These are phyloP conservation scores for Octonoba sinensis DNA, from an alignment of 2,888 invertebrate genomes.

Conservation along the genomic window DNA sequence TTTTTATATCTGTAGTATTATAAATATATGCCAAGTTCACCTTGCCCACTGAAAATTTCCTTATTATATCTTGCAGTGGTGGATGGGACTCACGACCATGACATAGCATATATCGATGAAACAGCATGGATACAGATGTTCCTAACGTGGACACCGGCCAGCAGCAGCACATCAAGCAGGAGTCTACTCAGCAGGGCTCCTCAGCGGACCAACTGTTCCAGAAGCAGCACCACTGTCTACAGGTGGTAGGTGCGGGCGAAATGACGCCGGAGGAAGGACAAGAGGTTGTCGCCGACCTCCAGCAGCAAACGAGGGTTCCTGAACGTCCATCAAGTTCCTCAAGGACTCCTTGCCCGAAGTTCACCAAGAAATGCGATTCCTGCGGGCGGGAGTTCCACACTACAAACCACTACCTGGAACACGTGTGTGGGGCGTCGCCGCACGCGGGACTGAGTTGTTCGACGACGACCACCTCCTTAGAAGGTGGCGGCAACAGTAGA, in stretches of 20 bases:
- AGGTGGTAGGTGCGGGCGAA: slow-evolving; percentile 19
- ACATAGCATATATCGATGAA: slow-evolving; percentile 59
- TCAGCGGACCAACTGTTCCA: slow-evolving; percentile 45
- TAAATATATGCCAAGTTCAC: too few species aligned
- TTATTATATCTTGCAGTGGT: slow-evolving; percentile 47
- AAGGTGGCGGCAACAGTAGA: slow-evolving; percentile 40
- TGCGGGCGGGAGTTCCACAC: slow-evolving; percentile 64
- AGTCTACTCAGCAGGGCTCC: slow-evolving; percentile 29
- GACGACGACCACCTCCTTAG: slow-evolving; percentile 26
- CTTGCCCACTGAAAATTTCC: neutral
- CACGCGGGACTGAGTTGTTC: slow-evolving; percentile 25
- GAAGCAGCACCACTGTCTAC: slow-evolving; percentile 19
- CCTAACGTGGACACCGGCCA: slow-evolving; percentile 61
- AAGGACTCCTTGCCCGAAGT: slow-evolving; percentile 62
- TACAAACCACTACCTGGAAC: slow-evolving; percentile 61
- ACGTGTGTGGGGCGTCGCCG: slow-evolving; percentile 52
- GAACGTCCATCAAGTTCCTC: slow-evolving; percentile 64
- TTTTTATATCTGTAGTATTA: too few species aligned
- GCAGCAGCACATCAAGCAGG: slow-evolving; percentile 43
- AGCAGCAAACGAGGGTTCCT: slow-evolving; percentile 57
- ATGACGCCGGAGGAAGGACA: slow-evolving; percentile 63
- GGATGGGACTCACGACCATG: slow-evolving; percentile 64
- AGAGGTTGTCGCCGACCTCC: slow-evolving; percentile 56
- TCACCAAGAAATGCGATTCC: slow-evolving; percentile 62
- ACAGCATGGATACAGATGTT: slow-evolving; percentile 64